Percentiles rank a stretch among this genome's conserved stretches.
phyloP scores from a whole-genome alignment of 2,113 vertebrate species.

The Chionis minor region DNA sequence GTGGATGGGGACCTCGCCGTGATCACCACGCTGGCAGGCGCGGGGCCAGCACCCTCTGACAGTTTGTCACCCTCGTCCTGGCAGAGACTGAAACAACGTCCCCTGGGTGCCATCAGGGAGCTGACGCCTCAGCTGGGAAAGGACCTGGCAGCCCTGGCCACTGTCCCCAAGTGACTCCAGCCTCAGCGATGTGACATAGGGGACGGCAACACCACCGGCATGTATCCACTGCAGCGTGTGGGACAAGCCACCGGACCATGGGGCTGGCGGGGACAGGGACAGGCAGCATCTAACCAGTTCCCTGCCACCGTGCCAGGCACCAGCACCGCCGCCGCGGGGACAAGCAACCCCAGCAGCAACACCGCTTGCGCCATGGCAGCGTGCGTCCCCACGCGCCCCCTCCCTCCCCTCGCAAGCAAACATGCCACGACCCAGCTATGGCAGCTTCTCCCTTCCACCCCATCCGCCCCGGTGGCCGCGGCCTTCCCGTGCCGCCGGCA shows the following conservation, averaged over 20 bases:
- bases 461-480: background rate
- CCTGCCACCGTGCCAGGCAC: accelerated
- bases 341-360: background rate
- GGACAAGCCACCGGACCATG: background rate
- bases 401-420: background rate
- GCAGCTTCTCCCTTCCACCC: background rate
- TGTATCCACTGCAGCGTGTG: accelerated
- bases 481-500: background rate
- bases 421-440: accelerated
- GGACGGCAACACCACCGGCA: background rate
- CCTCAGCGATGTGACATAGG: too few relatives aligned
- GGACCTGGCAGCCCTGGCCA: background rate
- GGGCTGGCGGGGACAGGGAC: background rate
- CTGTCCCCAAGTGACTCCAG: background rate
- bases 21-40: background rate
- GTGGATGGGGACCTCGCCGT: accelerated
- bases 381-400: accelerated
- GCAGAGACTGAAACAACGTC: background rate
- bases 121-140: accelerated
- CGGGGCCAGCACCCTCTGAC: background rate
- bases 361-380: accelerated
- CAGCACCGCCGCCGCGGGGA: background rate
- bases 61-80: background rate
- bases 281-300: background rate
- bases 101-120: background rate